Evolutionary conservation across 1,140 invertebrate genomes (phyloP).

Genomic region (Popillia japonica): DNA sequence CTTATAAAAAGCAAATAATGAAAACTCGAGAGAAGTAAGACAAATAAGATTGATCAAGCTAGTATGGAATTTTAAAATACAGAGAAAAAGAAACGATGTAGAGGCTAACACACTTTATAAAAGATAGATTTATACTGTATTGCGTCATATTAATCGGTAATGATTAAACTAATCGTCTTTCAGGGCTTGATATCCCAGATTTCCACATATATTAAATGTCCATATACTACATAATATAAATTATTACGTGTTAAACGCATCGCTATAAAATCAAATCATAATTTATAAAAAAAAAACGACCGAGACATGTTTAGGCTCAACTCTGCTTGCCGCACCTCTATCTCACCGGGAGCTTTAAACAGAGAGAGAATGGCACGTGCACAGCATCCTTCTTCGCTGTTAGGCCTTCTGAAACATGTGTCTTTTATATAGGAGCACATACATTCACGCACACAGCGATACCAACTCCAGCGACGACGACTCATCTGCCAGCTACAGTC

Average conservation of each 20-base stretch:
- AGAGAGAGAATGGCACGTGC: slow-evolving; percentile 8
- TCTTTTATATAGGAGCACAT: not conserved
- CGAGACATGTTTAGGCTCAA: not conserved
- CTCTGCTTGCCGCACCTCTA: not conserved
- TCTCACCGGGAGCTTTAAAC: not conserved
- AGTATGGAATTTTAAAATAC: too few relatives aligned
- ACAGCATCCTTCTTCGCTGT: slow-evolving; percentile 23
- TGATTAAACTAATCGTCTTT: too few relatives aligned
- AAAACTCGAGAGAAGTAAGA: too few relatives aligned
- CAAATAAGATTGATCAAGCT: too few relatives aligned
- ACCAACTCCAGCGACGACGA: not conserved
- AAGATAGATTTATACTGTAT: too few relatives aligned
- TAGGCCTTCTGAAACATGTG: slow-evolving; percentile 10
- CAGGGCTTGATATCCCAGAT: too few relatives aligned
- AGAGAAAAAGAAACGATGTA: too few relatives aligned
- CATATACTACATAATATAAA: too few relatives aligned
- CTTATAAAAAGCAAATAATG: too few relatives aligned
- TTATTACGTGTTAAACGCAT: not conserved
- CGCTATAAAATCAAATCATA: not conserved
- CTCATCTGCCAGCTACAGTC: slow-evolving; percentile 17
- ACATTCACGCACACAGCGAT: not conserved
- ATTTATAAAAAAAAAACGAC: not conserved
- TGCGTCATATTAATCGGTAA: too few relatives aligned
- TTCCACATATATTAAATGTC: too few relatives aligned
- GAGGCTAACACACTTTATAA: too few relatives aligned